Evolutionary conservation across 1,140 invertebrate genomes (phyloP), one percentile per base, ranked within the genome.

Genomic region (Drosophila melanica): DNA sequence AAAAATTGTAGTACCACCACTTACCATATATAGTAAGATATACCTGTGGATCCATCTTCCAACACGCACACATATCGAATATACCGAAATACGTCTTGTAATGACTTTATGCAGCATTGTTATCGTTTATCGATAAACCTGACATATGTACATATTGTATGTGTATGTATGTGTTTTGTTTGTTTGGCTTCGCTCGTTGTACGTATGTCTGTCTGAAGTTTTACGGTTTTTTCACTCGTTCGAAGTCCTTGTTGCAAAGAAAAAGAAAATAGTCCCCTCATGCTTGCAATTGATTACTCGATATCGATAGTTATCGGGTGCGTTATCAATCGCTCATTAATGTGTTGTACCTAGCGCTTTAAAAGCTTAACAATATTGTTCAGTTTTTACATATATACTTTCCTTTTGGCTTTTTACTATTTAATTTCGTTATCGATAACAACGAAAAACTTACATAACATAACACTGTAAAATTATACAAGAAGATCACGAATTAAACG

Each of bases 351-450:
- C 42, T 39, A 48, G 33, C 18, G 44, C 53, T 18, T 55, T 47
- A 16, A 18, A 37, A 68, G 42, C 35, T 65, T 57, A 42, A 47
- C 7, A 44, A 50, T 41, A 30, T 6, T 9, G n/a, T 35, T 50
- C 4, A 23, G 10, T 44, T 53, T 50, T 10, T 42, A 47, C 23
- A 51, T 42, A 62, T 50, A 42, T 33, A 53, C 2, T 20, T 23
- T 18, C 41, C 50, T 58, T 41, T 37, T 27, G 18, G 62, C 53
- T 71, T 71, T 23, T 50, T 65, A 58, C 10, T 35, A 5, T 59
- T 58, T 44, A 3, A 50, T 65, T 71, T 58, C 3, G 62, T 51
- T 71, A 65, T 57, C 60, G 60, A 71, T 50, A 71, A 57, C 47
- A 48, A 27, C 11, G 9, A 48, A 18, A 20, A 51, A 44, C 23